These are phyloP conservation scores for Acanthurus tractus DNA, from an alignment of 2,797 vertebrate genomes.

Conservation along the genomic window DNA sequence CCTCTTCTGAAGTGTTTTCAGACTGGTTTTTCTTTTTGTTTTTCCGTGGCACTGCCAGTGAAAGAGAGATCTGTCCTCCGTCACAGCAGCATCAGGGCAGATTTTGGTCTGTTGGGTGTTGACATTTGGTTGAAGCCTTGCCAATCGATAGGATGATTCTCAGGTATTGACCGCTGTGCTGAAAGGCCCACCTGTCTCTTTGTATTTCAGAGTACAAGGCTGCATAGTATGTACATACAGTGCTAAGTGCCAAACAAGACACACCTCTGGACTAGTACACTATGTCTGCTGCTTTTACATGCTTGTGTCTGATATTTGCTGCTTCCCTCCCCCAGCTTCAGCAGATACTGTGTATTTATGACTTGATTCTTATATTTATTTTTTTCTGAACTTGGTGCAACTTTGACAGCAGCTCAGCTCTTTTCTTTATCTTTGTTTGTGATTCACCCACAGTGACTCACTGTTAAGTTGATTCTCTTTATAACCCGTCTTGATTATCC, in stretches of 20 bases:
- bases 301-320: conserved; percentile 32
- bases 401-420: conserved; percentile 43
- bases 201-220: conserved; percentile 45
- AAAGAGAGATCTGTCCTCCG: conserved; percentile 32
- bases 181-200: conserved; percentile 64
- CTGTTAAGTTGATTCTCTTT: conserved; percentile 46
- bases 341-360: conserved; percentile 32
- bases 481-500: conserved; percentile 46
- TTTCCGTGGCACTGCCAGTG: conserved; percentile 22
- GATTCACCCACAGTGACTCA: conserved; percentile 44
- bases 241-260: conserved; percentile 25
- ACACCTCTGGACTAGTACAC: background rate
- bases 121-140: conserved; percentile 70
- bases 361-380: conserved; percentile 31
- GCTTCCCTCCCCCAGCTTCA: conserved; percentile 17
- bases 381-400: conserved; percentile 32
- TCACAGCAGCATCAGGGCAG: conserved; percentile 45
- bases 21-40: conserved; percentile 15
- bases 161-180: conserved; percentile 69
- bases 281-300: conserved; percentile 2
- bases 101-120: conserved; percentile 62
- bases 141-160: conserved; percentile 69
- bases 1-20: conserved; percentile 21
- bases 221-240: conserved; percentile 5
- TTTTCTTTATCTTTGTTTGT: conserved; percentile 30